Conservation (phyloP, 2,797 vertebrate genomes). For the Notolepis coatsorum region DNA sequence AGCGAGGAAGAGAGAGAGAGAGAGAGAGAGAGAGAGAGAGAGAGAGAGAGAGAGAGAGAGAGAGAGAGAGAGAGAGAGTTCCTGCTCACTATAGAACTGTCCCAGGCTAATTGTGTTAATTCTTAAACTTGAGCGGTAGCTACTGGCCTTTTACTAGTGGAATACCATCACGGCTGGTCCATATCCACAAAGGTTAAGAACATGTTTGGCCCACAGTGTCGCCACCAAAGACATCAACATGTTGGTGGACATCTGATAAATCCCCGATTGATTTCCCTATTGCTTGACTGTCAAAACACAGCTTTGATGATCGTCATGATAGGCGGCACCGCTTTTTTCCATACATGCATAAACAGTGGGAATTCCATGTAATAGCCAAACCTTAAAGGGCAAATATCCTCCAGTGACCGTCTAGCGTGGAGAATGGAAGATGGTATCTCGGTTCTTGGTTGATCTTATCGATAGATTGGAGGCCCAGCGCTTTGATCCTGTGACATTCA, state of each 20-base stretch:
- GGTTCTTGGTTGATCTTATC: conserved; percentile 53
- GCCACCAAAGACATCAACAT: conserved; percentile 22
- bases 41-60: too few relatives aligned
- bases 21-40: too few relatives aligned
- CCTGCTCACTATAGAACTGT: background rate
- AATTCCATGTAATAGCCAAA: conserved; percentile 23
- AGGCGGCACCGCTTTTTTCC: conserved; percentile 4
- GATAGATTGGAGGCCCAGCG: conserved; percentile 15
- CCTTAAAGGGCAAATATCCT: conserved; percentile 32
- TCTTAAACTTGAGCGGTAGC: too few relatives aligned
- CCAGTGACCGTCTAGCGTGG: conserved; percentile 1
- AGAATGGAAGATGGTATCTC: conserved; percentile 1
- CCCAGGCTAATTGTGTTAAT: too few relatives aligned
- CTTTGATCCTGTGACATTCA: conserved; percentile 62
- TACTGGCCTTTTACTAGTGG: too few relatives aligned
- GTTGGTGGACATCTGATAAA: background rate
- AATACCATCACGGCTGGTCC: too few relatives aligned
- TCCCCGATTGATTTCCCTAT: conserved; percentile 24
- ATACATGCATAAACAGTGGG: background rate
- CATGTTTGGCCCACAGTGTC: conserved; percentile 36
- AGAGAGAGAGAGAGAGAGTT: background rate
- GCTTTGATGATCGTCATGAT: conserved; percentile 16
- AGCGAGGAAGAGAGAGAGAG: too few relatives aligned
- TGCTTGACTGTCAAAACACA: background rate
- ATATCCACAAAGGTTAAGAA: conserved; percentile 28